Percentiles rank a stretch among this genome's conserved stretches.
phyloP scores from a whole-genome alignment of 2,888 invertebrate genomes.

The Meteorus colon region DNA sequence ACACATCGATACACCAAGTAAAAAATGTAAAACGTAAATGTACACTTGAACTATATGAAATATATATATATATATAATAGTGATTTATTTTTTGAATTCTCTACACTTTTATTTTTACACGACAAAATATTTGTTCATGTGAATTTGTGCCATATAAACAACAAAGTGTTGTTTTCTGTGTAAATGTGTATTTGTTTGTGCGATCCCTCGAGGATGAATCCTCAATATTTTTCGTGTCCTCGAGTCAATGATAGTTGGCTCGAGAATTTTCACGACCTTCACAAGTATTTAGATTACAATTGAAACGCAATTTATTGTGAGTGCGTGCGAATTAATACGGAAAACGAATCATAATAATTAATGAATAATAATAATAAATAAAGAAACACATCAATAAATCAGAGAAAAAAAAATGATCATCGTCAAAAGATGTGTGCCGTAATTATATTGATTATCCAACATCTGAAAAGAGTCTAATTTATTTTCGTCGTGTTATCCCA shows the following conservation, averaged over 20 bases:
- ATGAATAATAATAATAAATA: slow-evolving; percentile 9
- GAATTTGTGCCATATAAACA: slow-evolving; percentile 37
- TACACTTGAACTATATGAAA: background rate
- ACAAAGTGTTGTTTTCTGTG: slow-evolving; percentile 13
- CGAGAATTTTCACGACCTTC: slow-evolving; percentile 42
- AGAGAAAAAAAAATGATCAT: background rate
- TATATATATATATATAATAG: background rate
- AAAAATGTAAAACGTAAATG: background rate
- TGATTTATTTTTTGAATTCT: slow-evolving; percentile 18
- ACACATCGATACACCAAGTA: background rate
- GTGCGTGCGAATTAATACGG: slow-evolving; percentile 20
- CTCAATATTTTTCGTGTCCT: slow-evolving; percentile 40
- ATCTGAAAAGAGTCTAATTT: slow-evolving; percentile 14
- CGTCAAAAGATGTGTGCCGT: background rate
- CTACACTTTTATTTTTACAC: background rate
- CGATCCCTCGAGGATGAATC: slow-evolving; percentile 34
- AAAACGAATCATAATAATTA: slow-evolving; percentile 7
- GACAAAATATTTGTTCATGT: background rate
- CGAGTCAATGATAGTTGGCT: slow-evolving; percentile 46
- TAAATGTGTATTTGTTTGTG: slow-evolving; percentile 16
- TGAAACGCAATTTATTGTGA: slow-evolving; percentile 22
- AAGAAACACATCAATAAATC: background rate
- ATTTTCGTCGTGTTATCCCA: slow-evolving; percentile 29
- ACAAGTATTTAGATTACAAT: slow-evolving; percentile 36
- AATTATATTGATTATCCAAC: slow-evolving; percentile 19